Evolutionary conservation across 2,797 vertebrate species (phyloP), one percentile per base, ranked within the genome.

Genomic region (Cercopithecus mitis): DNA sequence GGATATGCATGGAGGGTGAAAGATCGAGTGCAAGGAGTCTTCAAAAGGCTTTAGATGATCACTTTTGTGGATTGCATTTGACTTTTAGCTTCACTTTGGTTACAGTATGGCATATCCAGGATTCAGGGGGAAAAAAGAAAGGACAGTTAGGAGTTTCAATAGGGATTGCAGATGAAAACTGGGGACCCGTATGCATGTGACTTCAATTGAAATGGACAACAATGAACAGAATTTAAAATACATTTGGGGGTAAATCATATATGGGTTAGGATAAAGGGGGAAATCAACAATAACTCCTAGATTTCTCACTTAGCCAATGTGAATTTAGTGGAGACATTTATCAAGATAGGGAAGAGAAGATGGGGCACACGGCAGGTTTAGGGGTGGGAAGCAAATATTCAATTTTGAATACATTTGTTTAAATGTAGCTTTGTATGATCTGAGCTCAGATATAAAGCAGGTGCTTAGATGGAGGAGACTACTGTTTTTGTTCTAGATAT

Each of bases 181-280:
- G n/a, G 61, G 41, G 7, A 5, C 11, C 17, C 0, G 0, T 24
- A 8, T 24, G 33, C 41, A 41, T 7, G 4, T 14, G n/a, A 4
- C 36, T 13, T 45, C 41, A 52, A 14, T 41, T 17, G n/a, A 80
- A 77, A 77, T 24, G 8, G 8, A 13, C 7, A 75, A 58, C 9
- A 30, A 17, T 67, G 30, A n/a, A 45, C 4, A 61, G 43, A 52
- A 67, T 52, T 47, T 77, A 27, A 75, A 76, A 41, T 25, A 43
- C 3, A 50, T 72, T 86, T 72, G 5, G 5, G 57, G 1, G 1
- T 41, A 41, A 89, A 77, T n/a, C 10, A 41, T 33, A 11, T 3
- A 24, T 12, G 1, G 4, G 12, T 67, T 81, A 61, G 57, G 1
- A 70, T 33, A 15, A 45, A 43, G n/a, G 27, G 0, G 1, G 24